Base-by-base conservation (phyloP, 1,140 invertebrate species). In the Prorops nasuta region DNA sequence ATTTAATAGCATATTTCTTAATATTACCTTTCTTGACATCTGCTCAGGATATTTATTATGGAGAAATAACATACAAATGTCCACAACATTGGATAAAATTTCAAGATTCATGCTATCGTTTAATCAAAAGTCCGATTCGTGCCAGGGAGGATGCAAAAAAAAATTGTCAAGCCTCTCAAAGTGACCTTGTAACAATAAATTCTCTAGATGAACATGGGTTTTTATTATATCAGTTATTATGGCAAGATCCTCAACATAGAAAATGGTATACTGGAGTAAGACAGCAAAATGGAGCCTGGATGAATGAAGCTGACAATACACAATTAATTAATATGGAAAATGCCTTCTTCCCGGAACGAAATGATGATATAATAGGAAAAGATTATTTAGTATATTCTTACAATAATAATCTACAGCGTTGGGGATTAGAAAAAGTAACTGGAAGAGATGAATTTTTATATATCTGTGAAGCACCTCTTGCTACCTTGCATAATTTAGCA, bases 121-220 rank as follows among this genome's bases (percentile, higher is more conserved):
- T 95, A 66, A 89, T 92, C 2, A 89, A 91, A 60, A 93, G 90
- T 18, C 91, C 92, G 1, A 76, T 86, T 39, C 85, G 86, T 46
- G 82, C 83, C 18, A 82, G 90, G 62, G 84, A 87, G 48, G 90
- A 92, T 61, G 91, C 92, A 3, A 81, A 85, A 55, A 83, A 81
- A 64, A 88, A 90, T 50, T 96, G 93, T 72, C 84, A 88, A 71
- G 83, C 84, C 0, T 91, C 86, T 69, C 87, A 88, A 60, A 84
- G 90, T 14, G 90, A 95, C 66, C 69, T 97, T 24, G 77, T 90
- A 0, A 86, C 87, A 51, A 81, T 96, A 7, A 90, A 89, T 66
- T 86, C 79, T 40, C 73, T 88, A 3, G 92, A 95, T 45, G 92
- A 97, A 67, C 92, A 96, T 80, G 82, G 86, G 0, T 95, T 94